Conservation (phyloP, 2,113 vertebrate genomes). For the Carassius carassius region DNA sequence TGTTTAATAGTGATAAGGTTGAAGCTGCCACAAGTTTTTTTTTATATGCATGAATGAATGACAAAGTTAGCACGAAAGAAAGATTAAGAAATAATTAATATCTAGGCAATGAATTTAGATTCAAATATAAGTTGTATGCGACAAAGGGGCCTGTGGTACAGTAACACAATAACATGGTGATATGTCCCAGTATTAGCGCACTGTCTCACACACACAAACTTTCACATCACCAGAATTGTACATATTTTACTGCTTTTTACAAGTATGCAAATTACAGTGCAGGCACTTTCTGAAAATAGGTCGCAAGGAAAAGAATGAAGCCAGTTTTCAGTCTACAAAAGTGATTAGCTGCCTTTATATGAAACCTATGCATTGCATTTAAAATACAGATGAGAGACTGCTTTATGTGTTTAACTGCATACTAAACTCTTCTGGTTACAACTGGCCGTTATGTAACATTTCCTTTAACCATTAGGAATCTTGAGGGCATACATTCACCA, state of each 20-base stretch:
- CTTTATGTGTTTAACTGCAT: not conserved
- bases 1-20: not conserved
- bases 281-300: constrained; percentile 20
- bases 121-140: not conserved
- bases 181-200: not conserved
- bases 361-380: not conserved
- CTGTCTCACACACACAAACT: not conserved
- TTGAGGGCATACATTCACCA: constrained; percentile 10
- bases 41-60: not conserved
- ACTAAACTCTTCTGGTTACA: not conserved
- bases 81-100: not conserved
- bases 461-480: not conserved
- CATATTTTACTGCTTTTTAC: not conserved
- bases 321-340: not conserved
- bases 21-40: not conserved
- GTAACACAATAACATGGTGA: not conserved
- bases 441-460: not conserved
- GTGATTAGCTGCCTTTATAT: not conserved
- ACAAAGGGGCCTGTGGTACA: not conserved
- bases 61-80: not conserved
- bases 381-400: not conserved
- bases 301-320: not conserved
- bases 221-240: not conserved
- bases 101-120: not conserved
- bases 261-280: constrained; percentile 15